A percentile compares a stretch with the other conserved stretches of the same genome.
phyloP scores from a whole-genome alignment of 2,797 vertebrate genomes.

The Clarias fuscus region DNA sequence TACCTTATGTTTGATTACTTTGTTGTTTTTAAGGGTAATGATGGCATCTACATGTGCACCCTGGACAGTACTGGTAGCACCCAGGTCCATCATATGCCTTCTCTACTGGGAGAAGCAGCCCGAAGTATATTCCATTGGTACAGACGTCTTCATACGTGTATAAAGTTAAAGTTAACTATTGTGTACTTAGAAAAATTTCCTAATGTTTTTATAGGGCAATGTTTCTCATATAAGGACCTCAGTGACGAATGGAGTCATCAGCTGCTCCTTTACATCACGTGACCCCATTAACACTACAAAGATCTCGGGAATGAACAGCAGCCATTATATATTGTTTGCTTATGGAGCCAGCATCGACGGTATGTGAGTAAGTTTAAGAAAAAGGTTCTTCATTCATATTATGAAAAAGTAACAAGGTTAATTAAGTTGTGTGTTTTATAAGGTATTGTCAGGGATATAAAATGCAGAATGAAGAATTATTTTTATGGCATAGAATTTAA shows the following conservation, averaged over 20 bases:
- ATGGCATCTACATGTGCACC: too few species aligned
- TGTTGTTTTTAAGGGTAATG: conserved; percentile 66
- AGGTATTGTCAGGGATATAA: too few species aligned
- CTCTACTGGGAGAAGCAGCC: conserved; percentile 60
- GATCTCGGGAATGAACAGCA: conserved; percentile 23
- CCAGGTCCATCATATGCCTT: conserved; percentile 65
- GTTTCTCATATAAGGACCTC: conserved; percentile 61
- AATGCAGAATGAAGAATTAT: too few species aligned
- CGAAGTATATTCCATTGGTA: too few species aligned
- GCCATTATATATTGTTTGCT: conserved; percentile 71
- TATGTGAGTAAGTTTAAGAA: neutral
- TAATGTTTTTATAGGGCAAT: conserved; percentile 63
- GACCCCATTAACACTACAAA: conserved; percentile 64
- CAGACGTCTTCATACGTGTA: neutral
- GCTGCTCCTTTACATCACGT: conserved; percentile 73
- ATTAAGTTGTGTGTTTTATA: too few species aligned
- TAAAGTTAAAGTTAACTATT: neutral
- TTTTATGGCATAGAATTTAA: too few species aligned
- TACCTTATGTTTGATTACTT: too few species aligned
- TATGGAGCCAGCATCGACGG: conserved; percentile 58
- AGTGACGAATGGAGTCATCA: conserved; percentile 63
- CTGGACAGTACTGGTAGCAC: too few species aligned
- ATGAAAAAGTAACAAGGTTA: neutral
- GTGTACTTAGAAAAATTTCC: neutral
- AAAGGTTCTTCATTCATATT: neutral